Evolutionary conservation across 2,113 vertebrate species (phyloP).

Genomic region (Notarius quadriscutis): DNA sequence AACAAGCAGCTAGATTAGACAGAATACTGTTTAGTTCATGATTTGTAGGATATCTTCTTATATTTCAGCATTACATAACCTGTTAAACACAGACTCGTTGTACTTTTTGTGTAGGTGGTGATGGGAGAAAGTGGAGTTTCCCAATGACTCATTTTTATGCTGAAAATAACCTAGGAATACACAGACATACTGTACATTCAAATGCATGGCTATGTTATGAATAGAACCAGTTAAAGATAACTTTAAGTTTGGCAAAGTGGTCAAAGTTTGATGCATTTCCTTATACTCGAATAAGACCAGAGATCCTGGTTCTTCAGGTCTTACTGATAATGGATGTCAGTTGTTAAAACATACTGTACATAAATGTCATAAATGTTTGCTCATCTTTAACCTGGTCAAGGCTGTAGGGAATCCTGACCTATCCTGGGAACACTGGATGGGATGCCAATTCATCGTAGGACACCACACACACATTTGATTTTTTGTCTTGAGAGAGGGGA

Average conservation of each 20-base stretch:
- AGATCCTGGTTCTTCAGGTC: background rate
- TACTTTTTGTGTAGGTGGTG: slow-evolving; percentile 3
- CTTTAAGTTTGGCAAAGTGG: background rate
- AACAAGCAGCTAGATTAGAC: slow-evolving; percentile 73
- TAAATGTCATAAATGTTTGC: background rate
- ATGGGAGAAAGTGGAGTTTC: slow-evolving; percentile 11
- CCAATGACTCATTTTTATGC: slow-evolving; percentile 21
- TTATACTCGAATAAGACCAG: background rate
- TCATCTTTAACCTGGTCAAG: background rate
- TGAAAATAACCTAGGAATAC: background rate
- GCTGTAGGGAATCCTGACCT: background rate
- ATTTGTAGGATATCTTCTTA: slow-evolving; percentile 60
- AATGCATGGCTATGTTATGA: background rate
- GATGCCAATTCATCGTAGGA: background rate
- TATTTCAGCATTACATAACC: slow-evolving; percentile 66
- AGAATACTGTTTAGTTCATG: slow-evolving; percentile 76
- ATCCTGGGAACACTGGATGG: background rate
- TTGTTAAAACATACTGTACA: background rate
- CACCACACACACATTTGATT: background rate
- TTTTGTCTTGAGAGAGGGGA: background rate
- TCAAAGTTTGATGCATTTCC: background rate
- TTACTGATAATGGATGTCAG: background rate
- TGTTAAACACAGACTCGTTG: background rate
- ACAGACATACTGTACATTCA: background rate
- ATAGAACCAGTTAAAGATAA: background rate